Base-by-base conservation (phyloP, 2,113 vertebrate species). In the Semnopithecus entellus region DNA sequence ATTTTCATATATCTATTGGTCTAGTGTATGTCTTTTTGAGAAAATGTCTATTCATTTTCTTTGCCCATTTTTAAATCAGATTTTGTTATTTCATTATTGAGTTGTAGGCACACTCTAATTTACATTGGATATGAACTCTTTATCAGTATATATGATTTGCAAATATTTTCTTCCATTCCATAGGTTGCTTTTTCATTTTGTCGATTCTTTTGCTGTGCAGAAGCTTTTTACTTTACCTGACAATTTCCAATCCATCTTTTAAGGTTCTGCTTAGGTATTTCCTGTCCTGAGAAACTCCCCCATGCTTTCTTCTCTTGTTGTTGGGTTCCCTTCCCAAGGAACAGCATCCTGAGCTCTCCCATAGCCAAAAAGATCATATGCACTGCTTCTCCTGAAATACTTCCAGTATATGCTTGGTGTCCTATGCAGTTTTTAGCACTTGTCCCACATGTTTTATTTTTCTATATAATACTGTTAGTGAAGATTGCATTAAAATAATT, bases 101-200 rank as follows among this genome's bases (percentile, higher is more conserved):
- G 18, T 55, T 88, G 17, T 48, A 38, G 12, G 32, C n/a, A 38
- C 66, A 43, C 48, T 9, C 23, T 88, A 64, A 48, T 64, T 35
- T 40, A 50, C 25, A 82, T 80, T 40, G 32, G 61, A 87, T 64
- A 27, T 76, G 40, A 73, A 61, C 5, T 6, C 40, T 68, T 66
- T 79, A 59, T 64, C 43, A 87, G 64, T 64, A 52, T 35, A 35
- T 30, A 73, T 23, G 7, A 5, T 81, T 88, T 88, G 10, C 16
- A 80, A 76, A 89, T 89, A 90, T 66, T 76, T 83, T 43, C 27
- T 59, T 48, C 14, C 16, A 30, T 68, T 75, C 32, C 27, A 59
- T 45, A 84, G 72, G 35, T 84, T 84, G 32, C 25, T 9, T 70
- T 83, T 88, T 68, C 38, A 38, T 92, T 76, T 95, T 85, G 16